Evolutionary conservation across 2,888 invertebrate species (phyloP).

Genomic region (Nephrotoma flavescens): DNA sequence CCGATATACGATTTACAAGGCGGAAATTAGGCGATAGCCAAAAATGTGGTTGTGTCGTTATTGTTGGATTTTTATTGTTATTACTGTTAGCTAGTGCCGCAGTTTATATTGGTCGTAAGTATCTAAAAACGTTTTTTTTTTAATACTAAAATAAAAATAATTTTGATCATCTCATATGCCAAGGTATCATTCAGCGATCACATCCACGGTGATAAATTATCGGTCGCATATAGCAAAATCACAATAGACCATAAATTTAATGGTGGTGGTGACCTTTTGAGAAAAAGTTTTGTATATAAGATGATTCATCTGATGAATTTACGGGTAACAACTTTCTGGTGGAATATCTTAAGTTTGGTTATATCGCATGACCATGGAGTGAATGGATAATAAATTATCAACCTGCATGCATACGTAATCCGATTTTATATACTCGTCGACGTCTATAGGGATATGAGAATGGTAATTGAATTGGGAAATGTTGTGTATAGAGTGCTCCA

Average conservation of each 20-base stretch:
- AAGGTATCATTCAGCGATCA: background rate
- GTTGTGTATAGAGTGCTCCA: background rate
- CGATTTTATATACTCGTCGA: background rate
- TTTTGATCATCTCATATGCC: background rate
- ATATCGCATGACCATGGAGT: background rate
- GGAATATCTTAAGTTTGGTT: background rate
- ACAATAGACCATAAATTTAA: background rate
- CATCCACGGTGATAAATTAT: background rate
- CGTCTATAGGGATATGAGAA: background rate
- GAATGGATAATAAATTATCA: background rate
- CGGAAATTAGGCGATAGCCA: conserved; percentile 72
- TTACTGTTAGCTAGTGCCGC: conserved; percentile 54
- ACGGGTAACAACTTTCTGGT: background rate
- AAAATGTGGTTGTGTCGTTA: conserved; percentile 74
- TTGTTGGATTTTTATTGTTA: conserved; percentile 68
- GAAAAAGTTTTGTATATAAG: background rate
- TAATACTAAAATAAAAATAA: background rate
- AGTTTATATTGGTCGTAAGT: conserved; percentile 47
- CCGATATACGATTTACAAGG: conserved; percentile 77
- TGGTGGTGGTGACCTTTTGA: background rate
- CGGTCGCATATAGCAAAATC: background rate
- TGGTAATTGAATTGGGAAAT: background rate
- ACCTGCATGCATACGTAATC: background rate
- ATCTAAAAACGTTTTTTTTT: background rate
- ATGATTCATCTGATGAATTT: background rate